Base-by-base conservation (phyloP, 1,140 invertebrate genomes). In the Laupala kohalensis region DNA sequence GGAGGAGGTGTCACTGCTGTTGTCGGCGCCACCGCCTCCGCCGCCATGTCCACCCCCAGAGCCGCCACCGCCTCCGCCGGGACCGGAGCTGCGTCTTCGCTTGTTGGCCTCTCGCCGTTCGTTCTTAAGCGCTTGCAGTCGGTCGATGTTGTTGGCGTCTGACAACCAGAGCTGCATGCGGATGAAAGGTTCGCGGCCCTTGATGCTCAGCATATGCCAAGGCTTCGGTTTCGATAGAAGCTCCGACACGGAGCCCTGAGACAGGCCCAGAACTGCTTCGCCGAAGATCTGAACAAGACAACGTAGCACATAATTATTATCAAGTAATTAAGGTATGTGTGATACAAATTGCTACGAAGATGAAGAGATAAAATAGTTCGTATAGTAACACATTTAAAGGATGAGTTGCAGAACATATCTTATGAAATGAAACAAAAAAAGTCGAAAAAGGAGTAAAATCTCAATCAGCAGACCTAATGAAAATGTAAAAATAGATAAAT, bases 121-220 rank as follows among this genome's bases (percentile, higher is more conserved):
- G 76, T 94, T 95, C 79, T 96, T 96, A 24, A 93, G 78, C 3
- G 88, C 90, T 82, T 90, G 94, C 26, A 97, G 82, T 24, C 88
- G 84, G 77, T 98, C 95, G 63, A 98, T 89, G 79, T 97, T 98
- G 79, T 94, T 90, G 12, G 95, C 88, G 78, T 99, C 96, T 74
- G 91, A 93, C 12, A 99, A 83, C 96, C 96, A 99, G 25, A 97
- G 81, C 79, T 98, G 95, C 96, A 99, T 99, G 73, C 96, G 87
- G 73, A 98, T 97, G 83, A 98, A 99, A 0, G 97, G 97, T 80
- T 99, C 96, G 28, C 96, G 84, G 0, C 96, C 96, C 81, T 99
- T 99, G 79, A 98, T 97, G 76, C 95, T 97, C 6, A 99, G 86
- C 95, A 98, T 97, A 78, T 97, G 95, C 97, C 97, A 99, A 0